Evolutionary conservation across 2,888 invertebrate genomes (phyloP).

Genomic region (Drosophila quinaria): DNA sequence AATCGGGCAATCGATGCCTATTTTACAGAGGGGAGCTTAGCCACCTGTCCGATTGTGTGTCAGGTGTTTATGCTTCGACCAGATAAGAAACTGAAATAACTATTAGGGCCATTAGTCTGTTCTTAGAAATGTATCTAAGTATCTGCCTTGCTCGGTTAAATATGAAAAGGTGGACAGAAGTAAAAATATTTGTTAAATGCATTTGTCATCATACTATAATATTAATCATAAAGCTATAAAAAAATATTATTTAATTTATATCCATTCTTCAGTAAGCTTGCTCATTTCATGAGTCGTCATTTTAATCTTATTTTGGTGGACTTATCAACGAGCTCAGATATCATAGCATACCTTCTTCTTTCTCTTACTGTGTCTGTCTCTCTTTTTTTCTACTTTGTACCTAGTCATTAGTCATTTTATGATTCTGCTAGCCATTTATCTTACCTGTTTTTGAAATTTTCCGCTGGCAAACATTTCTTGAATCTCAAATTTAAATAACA

Average conservation of each 20-base stretch:
- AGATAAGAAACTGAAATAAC: conserved; percentile 25
- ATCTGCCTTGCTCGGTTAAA: not conserved
- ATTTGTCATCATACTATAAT: not conserved
- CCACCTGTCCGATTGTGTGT: conserved; percentile 39
- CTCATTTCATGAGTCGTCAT: conserved; percentile 21
- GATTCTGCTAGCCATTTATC: conserved; percentile 26
- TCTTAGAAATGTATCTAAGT: not conserved
- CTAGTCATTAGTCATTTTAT: conserved; percentile 29
- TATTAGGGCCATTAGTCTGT: conserved; percentile 5
- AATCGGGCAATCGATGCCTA: conserved; percentile 17
- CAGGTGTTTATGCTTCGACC: conserved; percentile 19
- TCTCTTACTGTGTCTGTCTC: not conserved
- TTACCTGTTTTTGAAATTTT: conserved; percentile 30
- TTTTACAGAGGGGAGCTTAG: not conserved
- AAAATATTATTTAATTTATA: conserved; percentile 20
- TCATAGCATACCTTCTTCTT: conserved; percentile 9
- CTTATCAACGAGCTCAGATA: conserved; percentile 24
- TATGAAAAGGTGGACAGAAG: not conserved
- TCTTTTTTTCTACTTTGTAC: not conserved
- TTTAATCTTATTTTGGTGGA: conserved; percentile 20
- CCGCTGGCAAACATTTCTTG: conserved; percentile 26
- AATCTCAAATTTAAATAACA: conserved; percentile 23
- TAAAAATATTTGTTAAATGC: not conserved
- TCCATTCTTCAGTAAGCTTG: conserved; percentile 5
- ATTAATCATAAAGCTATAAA: conserved; percentile 9